Base-by-base conservation (phyloP, 2,113 vertebrate genomes). In the Telmatochromis sp. region DNA sequence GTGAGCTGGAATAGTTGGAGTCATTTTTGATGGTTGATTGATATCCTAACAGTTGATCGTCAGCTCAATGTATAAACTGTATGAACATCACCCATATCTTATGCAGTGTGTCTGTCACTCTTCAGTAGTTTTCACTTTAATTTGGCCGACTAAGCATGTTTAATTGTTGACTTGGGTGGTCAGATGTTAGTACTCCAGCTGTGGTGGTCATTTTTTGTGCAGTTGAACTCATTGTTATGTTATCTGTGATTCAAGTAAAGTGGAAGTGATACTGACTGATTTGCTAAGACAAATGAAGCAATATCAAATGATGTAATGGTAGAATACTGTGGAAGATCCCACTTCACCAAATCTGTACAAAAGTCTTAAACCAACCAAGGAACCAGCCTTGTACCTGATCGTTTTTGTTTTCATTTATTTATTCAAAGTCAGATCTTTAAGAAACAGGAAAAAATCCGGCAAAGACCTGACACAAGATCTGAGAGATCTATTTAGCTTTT, bases 1-100 rank as follows among this genome's bases (percentile, higher is more conserved):
- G n/a, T 85, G 85, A 86, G 65, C 81, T 86, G 89, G 60, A 84
- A 87, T 51, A 85, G 78, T 51, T 42, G 82, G 73, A 89, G 78
- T 87, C 80, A 89, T 26, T 82, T 51, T 58, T 60, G 68, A 49
- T 60, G 7, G 23, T 42, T 85, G 58, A 81, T 42, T 53, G 19
- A 68, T 68, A 21, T 65, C 60, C 33, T 45, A 37, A 53, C 81
- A 85, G 60, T 40, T 81, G 70, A 55, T 53, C 1, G 4, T 70
- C 23, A 86, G 49, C 9, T 28, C 13, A 35, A n/a, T 81, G 79
- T 82, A 70, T 49, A 23, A 26, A 45, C 26, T 82, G 55, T 4
- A 28, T 60, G 80, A 58, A 49, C 40, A 19, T 49, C 4, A 5
- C 1, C 60, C 15, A 26, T 4, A 58, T 26, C 13, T 83, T 37